Evolutionary conservation across 1,140 invertebrate species (phyloP), one percentile per base, ranked within the genome.

Genomic region (Zaprionus ghesquierei): DNA sequence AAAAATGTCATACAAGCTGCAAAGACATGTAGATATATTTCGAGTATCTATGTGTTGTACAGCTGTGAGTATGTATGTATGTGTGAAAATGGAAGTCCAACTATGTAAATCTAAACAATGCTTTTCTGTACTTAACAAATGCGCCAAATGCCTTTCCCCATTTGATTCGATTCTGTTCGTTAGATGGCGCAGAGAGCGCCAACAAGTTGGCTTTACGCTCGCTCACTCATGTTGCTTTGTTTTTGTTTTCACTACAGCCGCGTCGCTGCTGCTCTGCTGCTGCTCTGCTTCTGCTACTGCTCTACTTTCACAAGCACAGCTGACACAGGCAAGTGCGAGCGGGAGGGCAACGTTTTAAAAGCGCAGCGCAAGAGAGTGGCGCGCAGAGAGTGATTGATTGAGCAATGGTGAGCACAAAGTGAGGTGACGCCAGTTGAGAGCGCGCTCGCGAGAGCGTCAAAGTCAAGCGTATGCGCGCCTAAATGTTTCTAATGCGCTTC

Each of bases 301-400:
- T 79, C 82, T 68, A 82, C 84, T 86, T 86, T 86, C 79, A 85
- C 75, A 71, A 35, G 23, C 53, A 18, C 51, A 20, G 13, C 38
- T 12, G 31, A 9, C 10, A 38, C 10, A 15, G 20, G 61, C 54
- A 23, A 22, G 63, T 53, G 65, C 20, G 18, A 31, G 44, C 10
- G 35, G 10, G 23, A 27, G 44, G 33, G 46, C 1, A 44, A 46
- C 15, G 5, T 9, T 8, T 0, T 22, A 55, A 35, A 55, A 55
- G 25, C 27, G 49, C 29, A 62, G 31, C 25, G 50, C 51, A 46
- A 53, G 81, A 69, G 62, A 65, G 75, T 5, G 20, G 33, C 29
- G 22, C n/a, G 29, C 13, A 3, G 44, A 49, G 46, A 23, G 29
- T 72, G 68, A 46, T 46, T 46, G 41, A 46, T 46, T 20, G 41